Conservation (phyloP, 2,797 vertebrate species). For the Xerus rutilus region DNA sequence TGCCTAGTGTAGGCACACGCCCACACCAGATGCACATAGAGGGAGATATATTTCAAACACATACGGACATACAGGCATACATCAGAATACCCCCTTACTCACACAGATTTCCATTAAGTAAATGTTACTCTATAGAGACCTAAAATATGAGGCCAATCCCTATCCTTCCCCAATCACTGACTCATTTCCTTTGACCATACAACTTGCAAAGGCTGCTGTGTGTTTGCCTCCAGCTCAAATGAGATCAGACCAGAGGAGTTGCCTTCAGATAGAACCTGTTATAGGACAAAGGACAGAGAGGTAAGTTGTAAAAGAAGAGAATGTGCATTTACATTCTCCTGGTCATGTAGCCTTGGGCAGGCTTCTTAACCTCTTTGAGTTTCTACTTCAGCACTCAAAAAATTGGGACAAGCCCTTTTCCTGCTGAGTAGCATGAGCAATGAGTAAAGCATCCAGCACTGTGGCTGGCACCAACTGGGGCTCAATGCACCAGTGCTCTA, state of each 20-base stretch:
- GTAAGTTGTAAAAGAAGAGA: conserved; percentile 37
- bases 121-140: not conserved
- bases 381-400: conserved; percentile 32
- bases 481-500: not conserved
- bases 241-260: conserved; percentile 22
- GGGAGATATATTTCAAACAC: conserved; percentile 17
- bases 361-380: conserved; percentile 38
- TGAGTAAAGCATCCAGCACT: not conserved
- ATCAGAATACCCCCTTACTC: not conserved
- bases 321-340: not conserved
- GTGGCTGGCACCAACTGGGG: not conserved
- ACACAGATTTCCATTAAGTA: not conserved
- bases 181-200: not conserved
- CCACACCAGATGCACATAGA: not conserved
- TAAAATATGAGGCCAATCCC: not conserved
- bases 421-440: not conserved
- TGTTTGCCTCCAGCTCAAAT: conserved; percentile 47
- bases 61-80: not conserved
- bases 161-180: not conserved
- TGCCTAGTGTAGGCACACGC: not conserved
- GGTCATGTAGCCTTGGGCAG: not conserved
- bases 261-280: not conserved
- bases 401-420: not conserved
- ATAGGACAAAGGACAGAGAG: conserved; percentile 28
- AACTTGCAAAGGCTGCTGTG: not conserved